Evolutionary conservation across 1,140 invertebrate genomes (phyloP).

Genomic region (Platorchestia sp.): DNA sequence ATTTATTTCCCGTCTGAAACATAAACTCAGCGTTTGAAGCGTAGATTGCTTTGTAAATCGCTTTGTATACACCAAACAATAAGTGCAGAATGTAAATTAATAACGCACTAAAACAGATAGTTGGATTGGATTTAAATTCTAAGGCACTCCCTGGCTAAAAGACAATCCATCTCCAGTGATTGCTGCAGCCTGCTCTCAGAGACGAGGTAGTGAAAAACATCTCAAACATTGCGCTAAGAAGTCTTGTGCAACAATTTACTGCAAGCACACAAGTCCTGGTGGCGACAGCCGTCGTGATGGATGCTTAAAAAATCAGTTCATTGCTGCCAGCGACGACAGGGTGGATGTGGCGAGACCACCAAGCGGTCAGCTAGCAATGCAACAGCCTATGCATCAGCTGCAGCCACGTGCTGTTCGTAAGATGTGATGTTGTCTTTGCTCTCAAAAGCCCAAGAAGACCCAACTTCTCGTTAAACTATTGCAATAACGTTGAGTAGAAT

Average conservation of each 20-base stretch:
- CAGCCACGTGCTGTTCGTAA: neutral
- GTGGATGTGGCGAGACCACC: neutral
- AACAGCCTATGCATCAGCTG: neutral
- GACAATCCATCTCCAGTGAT: neutral
- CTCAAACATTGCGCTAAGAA: neutral
- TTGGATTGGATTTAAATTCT: neutral
- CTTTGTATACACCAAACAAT: neutral
- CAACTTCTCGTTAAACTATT: neutral
- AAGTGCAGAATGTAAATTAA: neutral
- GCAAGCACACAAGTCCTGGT: conserved; percentile 20
- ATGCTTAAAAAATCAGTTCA: neutral
- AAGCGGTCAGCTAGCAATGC: neutral
- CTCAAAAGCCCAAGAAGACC: neutral
- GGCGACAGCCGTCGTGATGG: conserved; percentile 10
- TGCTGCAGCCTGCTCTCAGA: neutral
- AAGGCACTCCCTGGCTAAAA: neutral
- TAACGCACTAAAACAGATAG: neutral
- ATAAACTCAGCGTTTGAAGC: neutral
- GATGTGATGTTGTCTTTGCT: neutral
- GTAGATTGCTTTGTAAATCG: neutral
- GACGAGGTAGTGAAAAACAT: neutral
- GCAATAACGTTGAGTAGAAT: neutral
- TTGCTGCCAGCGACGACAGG: neutral
- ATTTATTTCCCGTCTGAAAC: too few relatives aligned
- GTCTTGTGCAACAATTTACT: neutral